Base-by-base conservation (phyloP, 2,888 invertebrate genomes). In the Drosophila ezoana region DNA sequence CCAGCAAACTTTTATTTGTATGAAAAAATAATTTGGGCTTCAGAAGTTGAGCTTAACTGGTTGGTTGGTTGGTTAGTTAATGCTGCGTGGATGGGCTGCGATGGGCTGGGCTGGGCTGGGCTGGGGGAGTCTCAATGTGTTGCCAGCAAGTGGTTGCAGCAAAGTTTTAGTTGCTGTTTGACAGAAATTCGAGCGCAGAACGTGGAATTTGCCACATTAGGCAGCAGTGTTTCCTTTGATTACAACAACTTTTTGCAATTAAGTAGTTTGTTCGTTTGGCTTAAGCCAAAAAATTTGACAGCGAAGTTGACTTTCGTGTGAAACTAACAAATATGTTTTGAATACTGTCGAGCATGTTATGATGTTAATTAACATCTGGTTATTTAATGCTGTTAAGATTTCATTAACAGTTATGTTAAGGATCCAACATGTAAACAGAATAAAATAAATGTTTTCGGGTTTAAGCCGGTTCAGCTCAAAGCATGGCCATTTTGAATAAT, bases 1-100 rank as follows among this genome's bases (percentile, higher is more conserved):
- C 18, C 56, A 37, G 41, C 33, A 75, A 79, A 82, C 48, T 82
- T 79, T 67, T 53, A 41, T 63, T 61, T 48, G 41, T 16, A 63
- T 61, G 44, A 56, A 75, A 48, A 72, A 76, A 82, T 67, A 71
- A 58, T 72, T 72, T 28, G 41, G 32, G 59, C 43, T 49, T 44
- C 41, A 32, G 72, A 82, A 81, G 75, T 74, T 63, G 49, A 33
- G 14, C 47, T 32, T 37, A 45, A 60, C 43, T 49, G 28, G 38
- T 51, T 60, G 35, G 40, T 37, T 43, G 43, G 33, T n/a, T 41
- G 10, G 20, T 41, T 14, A 5, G 20, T 13, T 28, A 28, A 28
- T 28, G 28, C 28, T 8, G 8, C 28, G 28, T 28, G 23, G 23
- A 23, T 23, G 28, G 8, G 23, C 1, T 23, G 11, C 20, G 4